Conservation (phyloP, 2,888 invertebrate genomes). For the Lamellibrachia columna region DNA sequence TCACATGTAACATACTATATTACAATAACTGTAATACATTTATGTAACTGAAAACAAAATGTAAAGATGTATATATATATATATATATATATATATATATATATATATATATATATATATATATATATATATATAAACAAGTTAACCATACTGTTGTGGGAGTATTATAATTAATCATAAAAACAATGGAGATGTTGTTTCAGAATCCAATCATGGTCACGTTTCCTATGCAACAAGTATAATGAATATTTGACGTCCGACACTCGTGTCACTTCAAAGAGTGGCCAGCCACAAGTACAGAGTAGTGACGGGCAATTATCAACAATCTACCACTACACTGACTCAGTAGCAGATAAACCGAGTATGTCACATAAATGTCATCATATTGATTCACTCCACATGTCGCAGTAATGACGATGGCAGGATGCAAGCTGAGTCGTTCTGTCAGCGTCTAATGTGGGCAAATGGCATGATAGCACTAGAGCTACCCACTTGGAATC, state of each 20-base stretch:
- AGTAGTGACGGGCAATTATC: background rate
- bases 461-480: background rate
- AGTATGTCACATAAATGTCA: background rate
- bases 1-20: too few species aligned
- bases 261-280: background rate
- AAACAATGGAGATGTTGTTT: background rate
- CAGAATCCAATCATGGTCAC: background rate
- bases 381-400: background rate
- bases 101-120: too few species aligned
- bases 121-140: background rate
- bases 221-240: background rate
- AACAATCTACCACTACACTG: background rate
- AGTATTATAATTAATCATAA: background rate
- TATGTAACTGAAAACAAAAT: too few species aligned
- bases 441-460: background rate
- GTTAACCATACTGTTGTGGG: background rate
- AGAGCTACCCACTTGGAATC: background rate
- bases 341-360: background rate
- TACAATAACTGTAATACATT: too few species aligned
- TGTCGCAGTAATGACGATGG: background rate
- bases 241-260: background rate
- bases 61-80: too few species aligned
- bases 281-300: background rate
- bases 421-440: background rate
- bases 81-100: too few species aligned